A percentile compares a stretch with the other conserved stretches of the same genome.
Evolutionary conservation across 2,113 vertebrate genomes (phyloP).

Genomic region (Tetraodon nigroviridis): DNA sequence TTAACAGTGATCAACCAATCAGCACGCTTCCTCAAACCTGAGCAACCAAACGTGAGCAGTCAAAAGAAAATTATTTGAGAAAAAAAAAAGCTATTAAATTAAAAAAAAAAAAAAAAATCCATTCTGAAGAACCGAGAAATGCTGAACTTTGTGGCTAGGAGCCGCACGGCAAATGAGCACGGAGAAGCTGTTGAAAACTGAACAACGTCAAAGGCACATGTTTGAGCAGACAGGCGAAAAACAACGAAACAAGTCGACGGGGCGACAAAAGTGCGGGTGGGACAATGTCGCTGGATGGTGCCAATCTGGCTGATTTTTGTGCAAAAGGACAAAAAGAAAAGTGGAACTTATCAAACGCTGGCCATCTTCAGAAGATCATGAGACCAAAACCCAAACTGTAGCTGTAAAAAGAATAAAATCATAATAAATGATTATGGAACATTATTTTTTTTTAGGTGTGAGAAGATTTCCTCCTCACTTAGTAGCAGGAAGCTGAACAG

Average conservation of each 20-base stretch:
- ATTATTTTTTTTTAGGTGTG: neutral
- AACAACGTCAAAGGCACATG: slow-evolving; percentile 71
- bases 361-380: slow-evolving; percentile 8
- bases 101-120: neutral
- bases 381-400: neutral
- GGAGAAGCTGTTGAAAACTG: neutral
- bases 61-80: too few relatives aligned
- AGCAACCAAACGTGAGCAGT: too few relatives aligned
- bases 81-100: too few relatives aligned
- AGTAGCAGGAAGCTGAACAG: slow-evolving; percentile 11
- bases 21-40: too few relatives aligned
- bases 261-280: slow-evolving; percentile 4
- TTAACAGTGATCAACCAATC: too few relatives aligned
- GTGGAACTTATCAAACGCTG: slow-evolving; percentile 25
- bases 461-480: neutral
- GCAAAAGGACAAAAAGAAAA: slow-evolving; percentile 69
- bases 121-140: neutral
- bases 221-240: slow-evolving; percentile 14
- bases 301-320: slow-evolving; percentile 68
- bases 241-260: slow-evolving; percentile 3
- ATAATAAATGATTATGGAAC: neutral
- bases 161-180: too few relatives aligned
- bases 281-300: slow-evolving; percentile 11
- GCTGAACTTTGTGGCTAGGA: too few relatives aligned
- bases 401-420: neutral